These are phyloP conservation scores for Myopa testacea DNA, from an alignment of 2,888 invertebrate genomes.

Conservation along the genomic window DNA sequence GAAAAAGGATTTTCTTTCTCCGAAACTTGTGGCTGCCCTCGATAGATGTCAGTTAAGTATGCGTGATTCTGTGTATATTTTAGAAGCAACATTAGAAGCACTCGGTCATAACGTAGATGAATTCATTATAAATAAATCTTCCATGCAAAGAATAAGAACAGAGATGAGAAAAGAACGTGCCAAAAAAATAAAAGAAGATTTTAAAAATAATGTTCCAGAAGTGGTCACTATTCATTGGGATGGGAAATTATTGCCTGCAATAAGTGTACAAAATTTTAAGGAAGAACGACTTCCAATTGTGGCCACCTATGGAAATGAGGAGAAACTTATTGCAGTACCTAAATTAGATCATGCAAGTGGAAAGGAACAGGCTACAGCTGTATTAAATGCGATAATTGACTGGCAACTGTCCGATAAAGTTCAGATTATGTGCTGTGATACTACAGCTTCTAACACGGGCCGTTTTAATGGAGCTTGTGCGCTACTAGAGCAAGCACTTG, in stretches of 20 bases:
- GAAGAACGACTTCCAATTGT: constrained; percentile 60
- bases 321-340: constrained; percentile 55
- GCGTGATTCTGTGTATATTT: constrained; percentile 28
- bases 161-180: constrained; percentile 16
- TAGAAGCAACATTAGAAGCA: constrained; percentile 9
- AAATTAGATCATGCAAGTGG: constrained; percentile 51
- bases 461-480: neutral
- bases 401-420: constrained; percentile 41
- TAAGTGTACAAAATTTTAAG: constrained; percentile 42
- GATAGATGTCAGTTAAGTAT: constrained; percentile 7
- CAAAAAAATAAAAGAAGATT: constrained; percentile 14
- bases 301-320: constrained; percentile 28
- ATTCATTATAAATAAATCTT: constrained; percentile 5
- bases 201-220: constrained; percentile 21
- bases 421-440: neutral
- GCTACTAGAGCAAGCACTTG: neutral
- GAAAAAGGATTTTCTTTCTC: neutral
- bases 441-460: too few relatives aligned
- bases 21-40: constrained; percentile 27
- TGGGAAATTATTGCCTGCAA: constrained; percentile 52
- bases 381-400: constrained; percentile 47
- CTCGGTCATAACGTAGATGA: constrained; percentile 4
- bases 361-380: constrained; percentile 48
- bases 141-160: neutral
- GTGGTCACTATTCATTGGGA: constrained; percentile 33